Base-by-base conservation (phyloP, 2,888 invertebrate genomes). In the Aproaerema taeniolella region DNA sequence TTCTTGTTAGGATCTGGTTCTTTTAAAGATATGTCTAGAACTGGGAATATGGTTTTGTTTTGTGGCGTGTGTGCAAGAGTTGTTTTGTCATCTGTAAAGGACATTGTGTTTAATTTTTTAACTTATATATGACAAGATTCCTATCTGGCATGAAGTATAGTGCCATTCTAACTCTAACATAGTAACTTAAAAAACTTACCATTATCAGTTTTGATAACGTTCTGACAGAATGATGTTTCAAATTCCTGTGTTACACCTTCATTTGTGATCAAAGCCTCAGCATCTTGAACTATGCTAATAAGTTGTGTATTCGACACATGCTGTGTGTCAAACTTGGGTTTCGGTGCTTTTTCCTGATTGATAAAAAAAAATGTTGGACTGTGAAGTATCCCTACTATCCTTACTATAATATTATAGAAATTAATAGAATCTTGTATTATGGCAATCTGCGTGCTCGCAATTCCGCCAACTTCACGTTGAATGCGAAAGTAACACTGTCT, bases 241-340 rank as follows among this genome's bases (percentile, higher is more conserved):
- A 80, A 77, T 46, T 80, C 80, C 44, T 78, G 66, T 4, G 70
- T 69, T 7, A 73, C 62, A 8, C 67, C 74, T 42, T 46, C 52
- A 15, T 67, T 48, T 2, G 38, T 41, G 17, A 64, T 49, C 26
- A 61, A 42, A 1, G 70, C 65, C 53, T 82, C 85, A 1, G 67
- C 76, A 47, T 71, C 60, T 44, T 79, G 69, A 16, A 77, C 67
- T 2, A 83, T 43, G 36, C 72, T 50, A 12, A 83, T 64, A 0
- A 86, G 51, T 50, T 87, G 77, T 2, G 82, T 83, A 30, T 85
- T 73, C 0, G 73, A 61, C 0, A 71, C 62, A 47, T 66, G 77
- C 42, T 81, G 81, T 1, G 82, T 77, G 39, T 85, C 83, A 49
- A 77, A 79, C 39, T 68, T 74, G 8, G 11, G 41, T 52, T 55